Evolutionary conservation across 2,888 invertebrate species (phyloP).

Genomic region (Agrotis segetum): DNA sequence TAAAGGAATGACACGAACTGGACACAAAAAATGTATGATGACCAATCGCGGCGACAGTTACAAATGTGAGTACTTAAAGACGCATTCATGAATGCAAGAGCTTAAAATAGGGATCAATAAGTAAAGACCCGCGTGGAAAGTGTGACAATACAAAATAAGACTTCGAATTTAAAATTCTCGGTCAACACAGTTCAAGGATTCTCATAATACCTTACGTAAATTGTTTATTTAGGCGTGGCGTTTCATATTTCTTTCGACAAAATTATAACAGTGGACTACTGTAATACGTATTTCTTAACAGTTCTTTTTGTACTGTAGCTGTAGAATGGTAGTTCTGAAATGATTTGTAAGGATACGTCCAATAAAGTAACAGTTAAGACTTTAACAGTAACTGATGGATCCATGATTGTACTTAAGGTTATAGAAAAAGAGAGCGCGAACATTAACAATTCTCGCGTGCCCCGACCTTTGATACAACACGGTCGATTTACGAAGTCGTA

Average conservation of each 20-base stretch:
- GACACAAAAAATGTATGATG: constrained; percentile 65
- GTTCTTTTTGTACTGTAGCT: not conserved
- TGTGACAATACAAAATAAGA: constrained; percentile 24
- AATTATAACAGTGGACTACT: not conserved
- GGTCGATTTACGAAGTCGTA: constrained; percentile 41
- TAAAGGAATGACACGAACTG: constrained; percentile 59
- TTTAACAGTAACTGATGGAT: constrained; percentile 28
- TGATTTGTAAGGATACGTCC: constrained; percentile 11
- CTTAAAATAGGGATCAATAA: constrained; percentile 52
- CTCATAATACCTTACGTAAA: constrained; percentile 4
- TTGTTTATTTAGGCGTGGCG: constrained; percentile 4
- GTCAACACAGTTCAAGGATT: constrained; percentile 17
- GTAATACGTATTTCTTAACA: not conserved
- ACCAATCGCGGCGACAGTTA: constrained; percentile 71
- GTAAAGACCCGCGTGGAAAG: constrained; percentile 20
- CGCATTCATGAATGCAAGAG: constrained; percentile 53
- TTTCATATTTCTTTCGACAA: constrained; percentile 7
- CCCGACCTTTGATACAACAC: constrained; percentile 41
- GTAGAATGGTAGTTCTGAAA: not conserved
- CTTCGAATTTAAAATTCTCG: constrained; percentile 13
- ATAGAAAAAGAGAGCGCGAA: constrained; percentile 33
- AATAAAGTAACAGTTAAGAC: constrained; percentile 33
- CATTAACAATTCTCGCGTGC: constrained; percentile 43
- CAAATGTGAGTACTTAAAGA: constrained; percentile 63
- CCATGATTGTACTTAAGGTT: constrained; percentile 27